Evolutionary conservation across 1,140 invertebrate genomes (phyloP).

Genomic region (Thaumetopoea pityocampa): DNA sequence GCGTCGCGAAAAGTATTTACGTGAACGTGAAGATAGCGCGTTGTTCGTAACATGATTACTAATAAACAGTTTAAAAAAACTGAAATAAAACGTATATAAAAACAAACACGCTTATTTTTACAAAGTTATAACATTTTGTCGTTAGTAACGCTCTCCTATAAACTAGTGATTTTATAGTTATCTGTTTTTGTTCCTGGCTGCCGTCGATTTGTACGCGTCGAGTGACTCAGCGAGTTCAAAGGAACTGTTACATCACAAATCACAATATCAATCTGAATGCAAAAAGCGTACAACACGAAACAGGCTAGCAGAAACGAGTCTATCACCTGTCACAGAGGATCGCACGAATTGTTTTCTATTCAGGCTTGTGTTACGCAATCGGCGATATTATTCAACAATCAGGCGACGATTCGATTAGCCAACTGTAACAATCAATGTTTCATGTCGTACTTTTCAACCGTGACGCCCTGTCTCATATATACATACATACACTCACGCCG

Average conservation of each 20-base stretch:
- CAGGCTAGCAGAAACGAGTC: slow-evolving; percentile 20
- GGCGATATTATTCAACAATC: slow-evolving; percentile 37
- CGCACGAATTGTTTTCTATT: slow-evolving; percentile 27
- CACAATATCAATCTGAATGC: slow-evolving; percentile 11
- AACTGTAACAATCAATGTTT: slow-evolving; percentile 23
- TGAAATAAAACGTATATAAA: no score
- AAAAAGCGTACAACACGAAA: slow-evolving; percentile 17
- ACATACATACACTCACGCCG: no score
- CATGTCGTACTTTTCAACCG: slow-evolving; percentile 21
- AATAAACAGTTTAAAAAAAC: no score
- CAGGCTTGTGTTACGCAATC: slow-evolving; percentile 24
- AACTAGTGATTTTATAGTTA: no score
- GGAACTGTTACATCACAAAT: slow-evolving; percentile 13
- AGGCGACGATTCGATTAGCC: slow-evolving; percentile 29
- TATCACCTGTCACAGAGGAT: slow-evolving; percentile 28
- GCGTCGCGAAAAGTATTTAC: no score
- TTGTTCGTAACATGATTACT: no score
- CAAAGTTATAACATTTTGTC: no score
- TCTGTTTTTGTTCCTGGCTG: no score
- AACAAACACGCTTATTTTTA: no score
- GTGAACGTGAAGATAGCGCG: no score
- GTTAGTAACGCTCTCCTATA: no score
- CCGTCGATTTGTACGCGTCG: no score
- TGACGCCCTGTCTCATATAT: slow-evolving; percentile 31
- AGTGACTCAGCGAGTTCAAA: not conserved